phyloP scores from a whole-genome alignment of 2,113 vertebrate genomes.

The Elaphurus davidianus region DNA sequence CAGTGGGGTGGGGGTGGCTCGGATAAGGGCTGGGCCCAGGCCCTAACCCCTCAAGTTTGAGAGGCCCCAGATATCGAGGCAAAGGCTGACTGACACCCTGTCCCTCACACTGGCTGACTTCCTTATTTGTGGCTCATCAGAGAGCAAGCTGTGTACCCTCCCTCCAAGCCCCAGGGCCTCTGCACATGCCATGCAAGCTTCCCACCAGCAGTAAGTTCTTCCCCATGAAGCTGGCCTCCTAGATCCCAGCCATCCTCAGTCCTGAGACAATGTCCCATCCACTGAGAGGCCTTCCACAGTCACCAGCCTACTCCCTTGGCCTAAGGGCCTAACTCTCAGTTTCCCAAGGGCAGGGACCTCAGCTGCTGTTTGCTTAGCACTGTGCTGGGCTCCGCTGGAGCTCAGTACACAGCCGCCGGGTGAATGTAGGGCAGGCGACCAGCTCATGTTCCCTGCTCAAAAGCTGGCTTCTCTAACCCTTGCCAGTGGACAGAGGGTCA shows the following conservation, averaged over 20 bases:
- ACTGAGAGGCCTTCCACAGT: not conserved
- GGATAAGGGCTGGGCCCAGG: not conserved
- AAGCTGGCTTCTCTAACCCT: not conserved
- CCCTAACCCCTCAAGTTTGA: too few relatives aligned
- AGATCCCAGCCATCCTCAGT: not conserved
- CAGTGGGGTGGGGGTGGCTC: accelerated
- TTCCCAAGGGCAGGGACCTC: not conserved
- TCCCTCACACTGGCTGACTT: not conserved
- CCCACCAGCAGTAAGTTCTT: not conserved
- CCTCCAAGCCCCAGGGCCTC: not conserved
- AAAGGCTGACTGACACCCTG: not conserved
- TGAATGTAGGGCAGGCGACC: accelerated
- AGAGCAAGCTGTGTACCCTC: too few relatives aligned
- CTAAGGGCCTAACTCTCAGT: not conserved
- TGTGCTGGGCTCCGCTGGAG: not conserved
- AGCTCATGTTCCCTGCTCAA: accelerated
- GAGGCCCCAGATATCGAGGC: accelerated
- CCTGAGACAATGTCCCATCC: not conserved
- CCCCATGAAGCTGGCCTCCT: not conserved
- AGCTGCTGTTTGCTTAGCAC: not conserved
- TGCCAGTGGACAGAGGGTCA: accelerated
- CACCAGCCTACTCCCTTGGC: not conserved
- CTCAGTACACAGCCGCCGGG: too few relatives aligned
- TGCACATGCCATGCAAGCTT: accelerated
- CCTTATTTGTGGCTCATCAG: not conserved